A percentile compares a stretch with the other conserved stretches of the same genome.
Evolutionary conservation across 2,888 invertebrate genomes (phyloP).

Genomic region (Andricus quercusramuli): DNA sequence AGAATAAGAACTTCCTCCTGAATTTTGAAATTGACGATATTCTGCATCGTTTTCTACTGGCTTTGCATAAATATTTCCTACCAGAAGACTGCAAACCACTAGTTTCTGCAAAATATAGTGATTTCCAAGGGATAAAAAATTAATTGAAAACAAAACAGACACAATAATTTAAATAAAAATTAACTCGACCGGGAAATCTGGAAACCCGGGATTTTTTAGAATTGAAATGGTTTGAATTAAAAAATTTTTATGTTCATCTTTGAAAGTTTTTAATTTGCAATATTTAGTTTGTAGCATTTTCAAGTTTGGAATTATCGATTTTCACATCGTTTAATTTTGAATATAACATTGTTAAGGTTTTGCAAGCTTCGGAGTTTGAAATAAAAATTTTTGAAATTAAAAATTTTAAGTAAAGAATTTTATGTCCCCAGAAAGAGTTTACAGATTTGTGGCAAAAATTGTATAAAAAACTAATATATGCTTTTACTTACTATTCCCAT

Average conservation of each 20-base stretch:
- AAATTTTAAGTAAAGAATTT: too few species aligned
- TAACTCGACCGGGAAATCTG: too few species aligned
- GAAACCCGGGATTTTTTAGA: too few species aligned
- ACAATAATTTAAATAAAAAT: too few species aligned
- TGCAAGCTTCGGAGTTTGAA: too few species aligned
- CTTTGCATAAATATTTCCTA: conserved; percentile 21
- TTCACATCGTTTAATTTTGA: too few species aligned
- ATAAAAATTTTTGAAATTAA: too few species aligned
- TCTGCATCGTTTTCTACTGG: background rate
- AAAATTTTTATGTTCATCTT: too few species aligned
- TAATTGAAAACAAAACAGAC: background rate
- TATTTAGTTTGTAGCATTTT: too few species aligned
- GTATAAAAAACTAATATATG: background rate
- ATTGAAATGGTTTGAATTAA: too few species aligned
- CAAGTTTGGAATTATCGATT: too few species aligned
- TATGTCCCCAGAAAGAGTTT: background rate
- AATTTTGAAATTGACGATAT: conserved; percentile 14
- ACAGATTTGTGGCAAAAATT: background rate
- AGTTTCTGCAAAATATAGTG: background rate
- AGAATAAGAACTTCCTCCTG: conserved; percentile 7
- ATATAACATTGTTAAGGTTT: background rate
- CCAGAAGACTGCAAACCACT: background rate
- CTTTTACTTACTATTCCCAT: background rate
- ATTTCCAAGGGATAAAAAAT: background rate
- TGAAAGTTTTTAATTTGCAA: too few species aligned